phyloP scores from a whole-genome alignment of 2,797 vertebrate species.

The Muscicapa striata region DNA sequence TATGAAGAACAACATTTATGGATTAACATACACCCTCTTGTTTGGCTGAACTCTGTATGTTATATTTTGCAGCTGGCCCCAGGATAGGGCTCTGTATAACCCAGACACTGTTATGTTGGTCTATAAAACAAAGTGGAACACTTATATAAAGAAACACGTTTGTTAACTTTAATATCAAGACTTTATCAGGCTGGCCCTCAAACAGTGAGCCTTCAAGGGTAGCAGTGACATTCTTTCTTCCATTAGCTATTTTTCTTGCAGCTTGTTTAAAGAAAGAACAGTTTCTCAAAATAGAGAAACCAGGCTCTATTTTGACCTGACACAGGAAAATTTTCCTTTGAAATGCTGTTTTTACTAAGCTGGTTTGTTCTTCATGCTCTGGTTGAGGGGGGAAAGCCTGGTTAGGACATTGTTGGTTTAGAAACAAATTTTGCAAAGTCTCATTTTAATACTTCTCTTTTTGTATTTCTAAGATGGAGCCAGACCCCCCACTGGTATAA shows the following conservation, averaged over 20 bases:
- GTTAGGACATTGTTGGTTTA: background rate
- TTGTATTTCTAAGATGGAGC: background rate
- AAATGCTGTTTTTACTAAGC: background rate
- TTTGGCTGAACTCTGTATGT: background rate
- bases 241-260: background rate
- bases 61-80: background rate
- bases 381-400: background rate
- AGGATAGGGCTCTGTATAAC: background rate
- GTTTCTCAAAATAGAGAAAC: background rate
- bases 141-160: background rate
- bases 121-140: background rate
- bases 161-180: background rate
- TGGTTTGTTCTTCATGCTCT: background rate
- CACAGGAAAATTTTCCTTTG: background rate
- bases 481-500: background rate
- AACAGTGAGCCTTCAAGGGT: conserved; percentile 18
- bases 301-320: background rate
- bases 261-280: background rate
- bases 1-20: background rate
- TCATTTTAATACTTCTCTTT: background rate
- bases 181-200: conserved; percentile 6
- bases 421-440: background rate
- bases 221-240: background rate
- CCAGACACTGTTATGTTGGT: background rate
- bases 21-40: background rate